phyloP scores from a whole-genome alignment of 2,113 vertebrate species.

The Triplophysa dalaica region DNA sequence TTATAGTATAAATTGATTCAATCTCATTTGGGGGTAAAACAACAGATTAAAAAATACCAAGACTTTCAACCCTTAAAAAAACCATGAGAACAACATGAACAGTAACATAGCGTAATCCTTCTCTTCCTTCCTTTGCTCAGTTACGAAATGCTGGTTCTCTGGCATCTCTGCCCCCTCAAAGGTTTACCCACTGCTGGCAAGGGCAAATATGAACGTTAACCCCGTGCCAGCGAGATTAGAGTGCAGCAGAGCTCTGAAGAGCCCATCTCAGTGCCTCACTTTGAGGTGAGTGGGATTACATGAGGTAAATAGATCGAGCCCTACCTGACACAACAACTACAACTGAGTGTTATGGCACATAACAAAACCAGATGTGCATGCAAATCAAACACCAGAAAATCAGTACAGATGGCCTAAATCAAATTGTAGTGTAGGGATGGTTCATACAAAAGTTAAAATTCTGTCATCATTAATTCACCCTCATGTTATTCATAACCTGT shows the following conservation, averaged over 20 bases:
- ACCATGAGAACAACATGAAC: constrained; percentile 27
- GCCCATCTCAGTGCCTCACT: constrained; percentile 39
- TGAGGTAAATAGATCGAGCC: constrained; percentile 53
- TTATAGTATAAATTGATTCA: no score
- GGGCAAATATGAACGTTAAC: constrained; percentile 31
- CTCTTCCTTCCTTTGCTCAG: constrained; percentile 16
- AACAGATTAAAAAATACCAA: no score
- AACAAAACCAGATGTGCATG: constrained; percentile 32
- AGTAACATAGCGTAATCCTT: constrained; percentile 22
- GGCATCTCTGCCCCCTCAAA: constrained; percentile 3
- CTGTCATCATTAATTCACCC: no score
- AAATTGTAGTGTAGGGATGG: no score
- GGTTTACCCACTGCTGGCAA: constrained; percentile 40
- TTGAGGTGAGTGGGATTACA: constrained; percentile 60
- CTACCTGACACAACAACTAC: constrained; percentile 50
- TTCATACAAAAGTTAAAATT: no score
- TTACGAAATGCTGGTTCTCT: constrained; percentile 23
- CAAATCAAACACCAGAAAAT: background rate
- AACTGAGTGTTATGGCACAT: constrained; percentile 30
- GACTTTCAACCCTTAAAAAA: no score
- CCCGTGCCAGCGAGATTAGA: constrained; percentile 49
- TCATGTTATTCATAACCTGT: no score
- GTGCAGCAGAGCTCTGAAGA: constrained; percentile 48
- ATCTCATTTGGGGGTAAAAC: no score
- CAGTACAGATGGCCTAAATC: background rate